Conservation (phyloP, 2,113 vertebrate species). For the Rutilus rutilus region DNA sequence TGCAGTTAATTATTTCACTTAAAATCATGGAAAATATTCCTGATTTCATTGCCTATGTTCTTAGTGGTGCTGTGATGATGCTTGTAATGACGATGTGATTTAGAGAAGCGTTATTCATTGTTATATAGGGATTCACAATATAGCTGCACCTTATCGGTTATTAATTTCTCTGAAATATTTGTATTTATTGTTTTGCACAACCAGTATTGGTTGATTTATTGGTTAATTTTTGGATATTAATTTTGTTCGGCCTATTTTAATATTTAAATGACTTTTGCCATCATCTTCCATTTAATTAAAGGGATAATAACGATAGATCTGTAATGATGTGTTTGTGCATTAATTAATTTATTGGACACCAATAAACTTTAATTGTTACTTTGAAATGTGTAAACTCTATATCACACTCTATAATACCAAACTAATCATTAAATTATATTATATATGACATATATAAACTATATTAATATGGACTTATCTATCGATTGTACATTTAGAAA, state of each 20-base stretch:
- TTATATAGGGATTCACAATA: not conserved
- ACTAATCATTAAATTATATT: not conserved
- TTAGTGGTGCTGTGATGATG: not conserved
- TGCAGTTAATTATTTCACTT: not conserved
- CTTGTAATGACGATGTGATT: not conserved
- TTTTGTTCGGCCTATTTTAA: not conserved
- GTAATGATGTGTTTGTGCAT: not conserved
- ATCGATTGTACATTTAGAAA: not conserved
- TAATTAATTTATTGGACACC: not conserved
- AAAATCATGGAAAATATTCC: slow-evolving; percentile 1
- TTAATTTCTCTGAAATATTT: not conserved
- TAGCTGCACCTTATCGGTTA: not conserved
- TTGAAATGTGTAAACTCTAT: not conserved
- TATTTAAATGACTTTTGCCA: not conserved
- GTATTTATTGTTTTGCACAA: not conserved
- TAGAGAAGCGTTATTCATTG: not conserved
- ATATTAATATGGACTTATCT: not conserved
- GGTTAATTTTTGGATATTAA: too few species aligned
- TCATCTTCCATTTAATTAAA: not conserved
- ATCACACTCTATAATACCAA: not conserved
- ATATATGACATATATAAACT: too few species aligned
- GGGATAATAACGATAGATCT: not conserved
- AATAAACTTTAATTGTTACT: not conserved
- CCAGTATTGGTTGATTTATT: not conserved
- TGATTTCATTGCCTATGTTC: not conserved